Percentiles rank a stretch among this genome's conserved stretches.
These are phyloP conservation scores for Eulemur rufifrons DNA, from an alignment of 2,113 vertebrate genomes.

Conservation along the genomic window DNA sequence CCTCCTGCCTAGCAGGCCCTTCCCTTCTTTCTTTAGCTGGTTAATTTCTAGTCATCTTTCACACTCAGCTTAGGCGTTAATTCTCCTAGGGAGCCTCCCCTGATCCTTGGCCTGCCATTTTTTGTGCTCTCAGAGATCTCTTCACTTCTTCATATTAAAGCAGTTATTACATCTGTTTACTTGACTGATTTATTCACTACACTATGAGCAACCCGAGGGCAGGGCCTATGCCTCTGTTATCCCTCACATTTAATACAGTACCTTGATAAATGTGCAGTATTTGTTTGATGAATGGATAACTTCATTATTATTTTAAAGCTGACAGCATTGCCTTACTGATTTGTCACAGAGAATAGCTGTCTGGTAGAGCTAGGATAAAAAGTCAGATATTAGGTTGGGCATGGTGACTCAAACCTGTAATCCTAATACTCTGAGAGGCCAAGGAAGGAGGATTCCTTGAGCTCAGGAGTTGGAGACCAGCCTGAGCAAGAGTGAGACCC, in stretches of 20 bases:
- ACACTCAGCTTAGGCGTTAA: neutral
- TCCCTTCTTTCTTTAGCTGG: neutral
- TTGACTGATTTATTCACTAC: neutral
- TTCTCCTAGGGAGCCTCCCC: neutral
- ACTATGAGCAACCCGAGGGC: neutral
- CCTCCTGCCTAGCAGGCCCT: neutral
- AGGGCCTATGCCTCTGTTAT: neutral
- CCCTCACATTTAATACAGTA: neutral
- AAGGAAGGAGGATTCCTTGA: no score
- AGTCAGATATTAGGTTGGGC: neutral
- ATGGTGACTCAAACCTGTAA: no score
- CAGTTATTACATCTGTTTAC: neutral
- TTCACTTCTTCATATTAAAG: neutral
- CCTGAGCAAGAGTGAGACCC: no score
- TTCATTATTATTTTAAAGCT: slow-evolving; percentile 21
- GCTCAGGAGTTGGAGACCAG: no score
- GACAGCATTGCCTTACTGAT: neutral
- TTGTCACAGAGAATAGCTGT: neutral
- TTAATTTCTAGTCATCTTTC: slow-evolving; percentile 14
- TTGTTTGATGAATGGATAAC: neutral
- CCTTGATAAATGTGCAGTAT: neutral
- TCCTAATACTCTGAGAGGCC: no score
- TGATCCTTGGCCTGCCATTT: neutral
- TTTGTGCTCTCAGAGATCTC: neutral
- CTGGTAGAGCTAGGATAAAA: neutral